Evolutionary conservation across 2,797 vertebrate genomes (phyloP), one percentile per base, ranked within the genome.

Genomic region (Neosilurus mollespiculum): DNA sequence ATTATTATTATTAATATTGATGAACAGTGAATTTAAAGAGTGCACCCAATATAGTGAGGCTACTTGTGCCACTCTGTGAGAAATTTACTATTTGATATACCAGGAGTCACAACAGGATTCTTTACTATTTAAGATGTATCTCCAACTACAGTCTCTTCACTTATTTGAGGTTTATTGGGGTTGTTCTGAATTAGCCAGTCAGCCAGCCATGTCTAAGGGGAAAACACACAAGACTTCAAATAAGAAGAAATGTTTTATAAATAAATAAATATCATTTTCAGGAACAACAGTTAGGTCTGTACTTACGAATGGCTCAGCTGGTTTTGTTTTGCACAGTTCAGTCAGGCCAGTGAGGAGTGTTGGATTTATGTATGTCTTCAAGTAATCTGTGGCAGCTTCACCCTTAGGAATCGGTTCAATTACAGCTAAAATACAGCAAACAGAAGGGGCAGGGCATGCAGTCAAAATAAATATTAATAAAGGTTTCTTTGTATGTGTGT

Each of bases 121-220:
- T 43, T 43, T 43, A 43, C 43, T 43, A 43, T 43, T 53, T 16
- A 89, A 81, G 89, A 76, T 84, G 82, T 62, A 61, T 94, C 87
- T 83, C 91, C 88, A 67, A 85, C 80, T 81, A 24, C 4, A 58
- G 70, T 4, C 30, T 2, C 88, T 61, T 93, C 89, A 49, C 37
- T 89, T 58, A 98, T 86, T 78, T 90, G 91, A 67, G 97, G 97
- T 87, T 94, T 95, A 86, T 96, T 96, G 54, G 97, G 97, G 87
- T 97, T 96, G 90, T 99, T 96, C 87, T 95, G 92, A 78, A 97
- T 86, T 88, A 99, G 86, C 98, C 98, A 99, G 89, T 97, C 96
- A 91, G 97, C 97, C 54, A 99, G 94, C 97, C 97, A 99, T 73
- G 88, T 93, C 98, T 99, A 91, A 80, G 80, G 81, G 80, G 86